Evolutionary conservation across 2,113 vertebrate species (phyloP).

Genomic region (Brevimyrus niger): DNA sequence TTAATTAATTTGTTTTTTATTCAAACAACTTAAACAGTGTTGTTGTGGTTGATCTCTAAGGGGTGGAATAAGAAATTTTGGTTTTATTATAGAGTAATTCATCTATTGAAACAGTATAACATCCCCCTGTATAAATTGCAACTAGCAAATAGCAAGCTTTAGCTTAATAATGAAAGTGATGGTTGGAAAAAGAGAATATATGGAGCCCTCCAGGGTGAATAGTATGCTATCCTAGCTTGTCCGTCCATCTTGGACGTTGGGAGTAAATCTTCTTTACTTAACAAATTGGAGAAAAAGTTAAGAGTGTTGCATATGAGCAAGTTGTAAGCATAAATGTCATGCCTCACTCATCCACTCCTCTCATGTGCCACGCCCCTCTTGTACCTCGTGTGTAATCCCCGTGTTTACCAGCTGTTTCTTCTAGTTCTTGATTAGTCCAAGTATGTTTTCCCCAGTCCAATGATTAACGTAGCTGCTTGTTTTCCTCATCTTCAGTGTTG

Average conservation of each 20-base stretch:
- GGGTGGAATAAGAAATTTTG: neutral
- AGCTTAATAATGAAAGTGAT: neutral
- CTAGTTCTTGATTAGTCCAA: too few relatives aligned
- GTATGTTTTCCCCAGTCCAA: too few relatives aligned
- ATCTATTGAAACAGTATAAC: neutral
- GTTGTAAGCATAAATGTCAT: neutral
- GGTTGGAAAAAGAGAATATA: neutral
- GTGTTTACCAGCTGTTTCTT: too few relatives aligned
- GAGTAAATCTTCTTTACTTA: neutral
- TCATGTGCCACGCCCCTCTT: too few relatives aligned
- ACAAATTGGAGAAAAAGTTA: neutral
- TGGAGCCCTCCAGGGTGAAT: neutral
- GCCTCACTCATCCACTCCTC: too few relatives aligned
- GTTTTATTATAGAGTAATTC: neutral
- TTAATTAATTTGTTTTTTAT: neutral
- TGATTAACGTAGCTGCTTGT: too few relatives aligned
- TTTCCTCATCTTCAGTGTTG: too few relatives aligned
- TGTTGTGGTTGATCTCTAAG: neutral
- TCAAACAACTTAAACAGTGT: neutral
- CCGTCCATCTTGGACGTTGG: neutral
- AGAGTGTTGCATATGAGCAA: neutral
- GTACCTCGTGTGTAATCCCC: too few relatives aligned
- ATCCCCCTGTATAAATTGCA: neutral
- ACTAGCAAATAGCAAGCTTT: neutral
- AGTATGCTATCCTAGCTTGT: neutral